phyloP scores from a whole-genome alignment of 2,888 invertebrate genomes.

The Gymnosoma rotundatum region DNA sequence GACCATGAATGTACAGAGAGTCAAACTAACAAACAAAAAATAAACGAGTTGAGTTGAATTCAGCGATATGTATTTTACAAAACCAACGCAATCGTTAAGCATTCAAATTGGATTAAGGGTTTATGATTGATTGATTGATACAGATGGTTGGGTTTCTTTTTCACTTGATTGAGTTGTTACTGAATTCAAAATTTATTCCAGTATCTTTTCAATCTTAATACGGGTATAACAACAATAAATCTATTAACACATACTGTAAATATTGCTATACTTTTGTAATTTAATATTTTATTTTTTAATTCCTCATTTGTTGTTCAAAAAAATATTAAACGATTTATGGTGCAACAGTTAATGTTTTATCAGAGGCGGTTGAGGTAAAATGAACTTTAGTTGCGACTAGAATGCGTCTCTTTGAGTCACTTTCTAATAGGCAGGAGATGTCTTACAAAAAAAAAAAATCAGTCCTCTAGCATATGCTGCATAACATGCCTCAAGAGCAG shows the following conservation, averaged over 20 bases:
- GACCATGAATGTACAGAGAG: conserved; percentile 3
- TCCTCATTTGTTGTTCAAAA: not conserved
- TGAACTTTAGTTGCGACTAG: too few species aligned
- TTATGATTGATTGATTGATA: conserved; percentile 65
- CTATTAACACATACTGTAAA: not conserved
- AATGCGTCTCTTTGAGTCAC: too few species aligned
- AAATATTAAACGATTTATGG: not conserved
- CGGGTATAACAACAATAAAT: not conserved
- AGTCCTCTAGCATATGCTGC: too few species aligned
- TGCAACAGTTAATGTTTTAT: conserved; percentile 1
- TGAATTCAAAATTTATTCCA: conserved; percentile 9
- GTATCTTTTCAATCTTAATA: conserved; percentile 18
- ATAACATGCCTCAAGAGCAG: too few species aligned
- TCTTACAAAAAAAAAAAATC: too few species aligned
- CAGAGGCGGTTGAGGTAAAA: too few species aligned
- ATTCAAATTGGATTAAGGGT: conserved; percentile 66
- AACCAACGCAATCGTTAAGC: conserved; percentile 33
- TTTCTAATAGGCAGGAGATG: too few species aligned
- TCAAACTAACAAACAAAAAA: not conserved
- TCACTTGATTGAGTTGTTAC: conserved; percentile 47
- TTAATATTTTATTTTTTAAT: conserved; percentile 34
- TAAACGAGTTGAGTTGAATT: not conserved
- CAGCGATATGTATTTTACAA: conserved; percentile 16
- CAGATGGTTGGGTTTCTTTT: conserved; percentile 49
- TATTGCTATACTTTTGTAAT: conserved; percentile 31